Conservation (phyloP, 2,888 invertebrate genomes). For the Mylabris sibirica region DNA sequence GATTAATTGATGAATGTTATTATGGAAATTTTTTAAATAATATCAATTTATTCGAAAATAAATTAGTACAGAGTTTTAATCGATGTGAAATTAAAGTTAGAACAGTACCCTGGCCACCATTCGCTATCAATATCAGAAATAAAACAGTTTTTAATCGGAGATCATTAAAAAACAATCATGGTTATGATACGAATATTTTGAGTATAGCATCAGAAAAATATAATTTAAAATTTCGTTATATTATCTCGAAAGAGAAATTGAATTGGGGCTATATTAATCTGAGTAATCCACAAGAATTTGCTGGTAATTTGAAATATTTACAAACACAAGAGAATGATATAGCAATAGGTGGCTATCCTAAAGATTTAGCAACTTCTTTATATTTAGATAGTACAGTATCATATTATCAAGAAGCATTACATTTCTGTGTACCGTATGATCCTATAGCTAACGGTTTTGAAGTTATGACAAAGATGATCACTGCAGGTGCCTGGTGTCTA, state of each 20-base stretch:
- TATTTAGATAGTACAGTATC: conserved; percentile 36
- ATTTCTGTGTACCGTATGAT: conserved; percentile 38
- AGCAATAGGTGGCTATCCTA: conserved; percentile 15
- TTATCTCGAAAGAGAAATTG: not conserved
- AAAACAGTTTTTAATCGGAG: not conserved
- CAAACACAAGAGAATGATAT: not conserved
- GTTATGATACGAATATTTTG: conserved; percentile 22
- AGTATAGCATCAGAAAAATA: conserved; percentile 16
- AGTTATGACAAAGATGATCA: conserved; percentile 13
- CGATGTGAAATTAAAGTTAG: conserved; percentile 35
- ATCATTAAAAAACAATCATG: not conserved
- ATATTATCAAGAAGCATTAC: conserved; percentile 37
- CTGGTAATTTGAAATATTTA: conserved; percentile 13
- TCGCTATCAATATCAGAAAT: conserved; percentile 31
- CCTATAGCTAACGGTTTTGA: not conserved
- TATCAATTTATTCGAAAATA: conserved; percentile 23
- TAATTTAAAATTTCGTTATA: conserved; percentile 13
- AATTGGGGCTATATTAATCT: conserved; percentile 28
- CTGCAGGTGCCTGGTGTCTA: not conserved
- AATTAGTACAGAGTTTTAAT: conserved; percentile 32
- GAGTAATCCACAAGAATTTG: conserved; percentile 28
- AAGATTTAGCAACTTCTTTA: not conserved
- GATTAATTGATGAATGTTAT: conserved; percentile 10
- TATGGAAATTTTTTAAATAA: conserved; percentile 1
- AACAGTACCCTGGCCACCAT: conserved; percentile 37